Evolutionary conservation across 1,140 invertebrate genomes (phyloP).

Genomic region (Centruroides sculpturatus): DNA sequence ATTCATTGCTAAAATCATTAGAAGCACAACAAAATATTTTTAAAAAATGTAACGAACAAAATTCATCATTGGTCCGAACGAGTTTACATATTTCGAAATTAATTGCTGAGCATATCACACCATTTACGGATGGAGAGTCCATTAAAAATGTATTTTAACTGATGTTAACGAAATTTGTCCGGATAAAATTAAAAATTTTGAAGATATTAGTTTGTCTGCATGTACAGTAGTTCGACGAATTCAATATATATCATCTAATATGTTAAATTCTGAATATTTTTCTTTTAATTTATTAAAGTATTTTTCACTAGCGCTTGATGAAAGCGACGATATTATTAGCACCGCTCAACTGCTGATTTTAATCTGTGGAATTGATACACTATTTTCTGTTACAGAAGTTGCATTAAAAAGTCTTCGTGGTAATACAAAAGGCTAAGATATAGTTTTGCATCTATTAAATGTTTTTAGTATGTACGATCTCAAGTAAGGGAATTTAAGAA

Average conservation of each 20-base stretch:
- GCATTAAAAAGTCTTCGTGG: not conserved
- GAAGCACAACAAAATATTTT: constrained; percentile 21
- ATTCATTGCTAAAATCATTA: constrained; percentile 19
- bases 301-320: constrained; percentile 12
- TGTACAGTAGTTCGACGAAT: constrained; percentile 1
- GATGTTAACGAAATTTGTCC: constrained; percentile 25
- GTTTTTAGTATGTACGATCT: constrained; percentile 7
- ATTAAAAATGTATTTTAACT: constrained; percentile 25
- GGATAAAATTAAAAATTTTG: constrained; percentile 14
- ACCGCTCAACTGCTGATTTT: constrained; percentile 9
- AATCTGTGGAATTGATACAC: constrained; percentile 1
- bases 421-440: constrained; percentile 17
- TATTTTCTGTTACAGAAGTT: constrained; percentile 5
- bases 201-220: constrained; percentile 12
- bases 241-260: not conserved
- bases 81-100: constrained; percentile 18
- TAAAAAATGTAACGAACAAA: constrained; percentile 15
- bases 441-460: constrained; percentile 18
- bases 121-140: constrained; percentile 25
- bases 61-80: constrained; percentile 18
- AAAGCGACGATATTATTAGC: constrained; percentile 9
- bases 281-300: not conserved
- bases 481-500: constrained; percentile 12
- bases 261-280: too few species aligned
- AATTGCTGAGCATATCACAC: constrained; percentile 23